Base-by-base conservation (phyloP, 2,888 invertebrate genomes). In the Harmothoe impar region DNA sequence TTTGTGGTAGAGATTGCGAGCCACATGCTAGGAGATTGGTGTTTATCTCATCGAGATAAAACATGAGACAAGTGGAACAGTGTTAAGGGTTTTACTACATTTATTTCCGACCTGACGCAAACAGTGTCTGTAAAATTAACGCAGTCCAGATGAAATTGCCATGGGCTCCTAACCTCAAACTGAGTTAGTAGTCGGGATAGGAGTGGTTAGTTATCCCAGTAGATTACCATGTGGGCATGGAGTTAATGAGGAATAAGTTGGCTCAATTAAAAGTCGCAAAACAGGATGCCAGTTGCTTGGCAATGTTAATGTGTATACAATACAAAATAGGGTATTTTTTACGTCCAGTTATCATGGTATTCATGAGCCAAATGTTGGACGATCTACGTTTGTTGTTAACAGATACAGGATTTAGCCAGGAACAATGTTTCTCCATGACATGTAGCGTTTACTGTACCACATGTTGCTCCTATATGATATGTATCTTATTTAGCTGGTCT, bases 121-220 rank as follows among this genome's bases (percentile, higher is more conserved):
- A 43, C 43, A 43, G 43, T 43, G 43, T 43, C 43, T 43, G 43
- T 43, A 43, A 43, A 43, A 43, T 43, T 7, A 43, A 10, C 43
- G 43, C 43, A 10, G 43, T 43, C 43, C 43, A 43, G 5, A 10
- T 43, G 3, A 43, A 43, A 43, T 10, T 43, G 43, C 43, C 62
- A 62, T 12, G 23, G n/a, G 62, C 62, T 62, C 62, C 62, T n/a
- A 62, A 62, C 23, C 23, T n/a, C 20, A n/a, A n/a, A 62, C 62
- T 62, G 62, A 62, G 62, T 62, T 62, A 62, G 62, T 62, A 62
- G 62, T 62, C n/a, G n/a, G 15, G n/a, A n/a, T n/a, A 62, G 62
- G 20, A 62, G n/a, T 62, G 62, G 23, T 62, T 62, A 43, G 43
- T 43, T 43, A 7, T 62, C 20, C 3, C 7, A 62, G n/a, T 62